Evolutionary conservation across 2,797 vertebrate genomes (phyloP).

Genomic region (Acipenser transmontanus): DNA sequence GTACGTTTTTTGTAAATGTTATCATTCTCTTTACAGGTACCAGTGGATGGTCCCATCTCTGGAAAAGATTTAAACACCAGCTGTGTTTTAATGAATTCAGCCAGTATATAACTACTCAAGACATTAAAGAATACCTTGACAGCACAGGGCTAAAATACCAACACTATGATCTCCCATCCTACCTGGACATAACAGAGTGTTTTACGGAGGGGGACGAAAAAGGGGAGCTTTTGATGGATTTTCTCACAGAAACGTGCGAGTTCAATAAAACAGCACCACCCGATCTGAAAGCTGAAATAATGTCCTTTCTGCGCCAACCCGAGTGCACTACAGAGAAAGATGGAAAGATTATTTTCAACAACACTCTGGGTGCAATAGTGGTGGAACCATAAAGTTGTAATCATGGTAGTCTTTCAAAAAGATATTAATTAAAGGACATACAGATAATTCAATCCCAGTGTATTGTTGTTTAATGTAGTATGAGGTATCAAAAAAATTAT

Average conservation of each 20-base stretch:
- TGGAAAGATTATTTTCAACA: constrained; percentile 79
- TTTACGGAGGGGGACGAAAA: constrained; percentile 71
- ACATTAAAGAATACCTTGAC: constrained; percentile 64
- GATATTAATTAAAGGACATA: too few relatives aligned
- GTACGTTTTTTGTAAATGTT: too few relatives aligned
- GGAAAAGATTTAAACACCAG: constrained; percentile 58
- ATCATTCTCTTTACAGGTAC: constrained; percentile 44
- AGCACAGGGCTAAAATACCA: constrained; percentile 59
- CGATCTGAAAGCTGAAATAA: constrained; percentile 64
- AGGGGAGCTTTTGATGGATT: constrained; percentile 83
- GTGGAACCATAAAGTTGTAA: constrained; percentile 45
- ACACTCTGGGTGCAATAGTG: constrained; percentile 66
- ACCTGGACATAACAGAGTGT: constrained; percentile 85
- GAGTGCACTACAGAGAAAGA: constrained; percentile 65
- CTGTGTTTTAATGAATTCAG: constrained; percentile 61
- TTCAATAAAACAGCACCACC: constrained; percentile 71
- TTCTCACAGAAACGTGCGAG: constrained; percentile 74
- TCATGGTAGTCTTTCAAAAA: too few relatives aligned
- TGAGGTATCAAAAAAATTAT: too few relatives aligned
- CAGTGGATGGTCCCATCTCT: constrained; percentile 75
- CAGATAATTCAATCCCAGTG: too few relatives aligned
- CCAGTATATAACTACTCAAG: constrained; percentile 59
- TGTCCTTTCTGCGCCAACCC: constrained; percentile 66
- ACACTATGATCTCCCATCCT: constrained; percentile 62
- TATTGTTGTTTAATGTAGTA: too few relatives aligned